phyloP scores from a whole-genome alignment of 2,888 invertebrate species.

The Apocheima hispidaria region DNA sequence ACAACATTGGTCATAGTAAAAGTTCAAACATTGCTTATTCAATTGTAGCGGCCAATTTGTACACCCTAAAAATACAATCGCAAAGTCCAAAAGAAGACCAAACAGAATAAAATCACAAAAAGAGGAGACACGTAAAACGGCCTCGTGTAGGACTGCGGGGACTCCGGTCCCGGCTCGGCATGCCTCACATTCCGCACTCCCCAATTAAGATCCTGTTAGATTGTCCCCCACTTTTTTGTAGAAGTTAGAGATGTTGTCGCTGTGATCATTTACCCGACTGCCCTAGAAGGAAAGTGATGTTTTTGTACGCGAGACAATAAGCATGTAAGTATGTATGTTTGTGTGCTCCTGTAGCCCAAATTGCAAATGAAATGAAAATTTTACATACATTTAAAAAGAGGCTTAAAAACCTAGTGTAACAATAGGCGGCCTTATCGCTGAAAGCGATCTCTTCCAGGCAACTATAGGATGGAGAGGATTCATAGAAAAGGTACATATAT shows the following conservation, averaged over 20 bases:
- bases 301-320: too few relatives aligned
- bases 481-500: too few relatives aligned
- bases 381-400: too few relatives aligned
- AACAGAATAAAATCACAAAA: constrained; percentile 11
- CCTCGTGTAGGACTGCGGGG: constrained; percentile 10
- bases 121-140: constrained; percentile 22
- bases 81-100: background rate
- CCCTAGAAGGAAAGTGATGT: too few relatives aligned
- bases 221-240: constrained; percentile 64
- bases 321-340: too few relatives aligned
- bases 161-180: constrained; percentile 39
- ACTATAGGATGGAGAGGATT: too few relatives aligned
- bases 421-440: too few relatives aligned
- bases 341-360: too few relatives aligned
- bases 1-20: too few relatives aligned
- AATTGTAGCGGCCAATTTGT: constrained; percentile 3
- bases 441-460: too few relatives aligned
- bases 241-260: constrained; percentile 25
- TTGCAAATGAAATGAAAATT: too few relatives aligned
- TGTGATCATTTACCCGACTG: constrained; percentile 34
- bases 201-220: constrained; percentile 82
- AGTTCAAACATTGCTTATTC: background rate
- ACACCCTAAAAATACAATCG: background rate
- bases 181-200: constrained; percentile 69
- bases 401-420: too few relatives aligned